Evolutionary conservation across 2,888 invertebrate genomes (phyloP), one percentile per base, ranked within the genome.

Genomic region (Eupithecia exiguata): DNA sequence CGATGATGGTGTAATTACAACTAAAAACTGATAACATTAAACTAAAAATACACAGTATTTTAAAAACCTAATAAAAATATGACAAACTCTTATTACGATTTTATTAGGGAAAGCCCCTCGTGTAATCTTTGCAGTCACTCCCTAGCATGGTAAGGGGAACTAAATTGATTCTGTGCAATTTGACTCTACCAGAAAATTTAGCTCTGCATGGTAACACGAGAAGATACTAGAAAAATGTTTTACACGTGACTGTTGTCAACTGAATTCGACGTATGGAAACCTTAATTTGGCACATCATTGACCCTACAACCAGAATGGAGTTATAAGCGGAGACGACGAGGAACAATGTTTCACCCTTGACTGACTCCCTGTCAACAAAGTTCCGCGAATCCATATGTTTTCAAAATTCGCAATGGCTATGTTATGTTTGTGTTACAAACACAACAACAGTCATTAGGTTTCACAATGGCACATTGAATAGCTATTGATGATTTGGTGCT

Each of bases 401-500:
- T 69, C 76, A 76, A 71, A 76, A 71, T 76, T 74, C 30, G 63
- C 74, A 43, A 38, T 71, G 70, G 65, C 68, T 61, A 65, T 72
- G 69, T 81, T 77, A 79, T 75, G 76, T 75, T 81, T 72, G 79
- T 81, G 85, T 86, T 85, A 84, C 85, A 83, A 84, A 86, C 84
- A 84, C 86, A 82, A 83, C 84, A 83, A 77, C 83, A 81, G 82
- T 84, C 88, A 88, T 90, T 87, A 86, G 83, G 83, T 91, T 91
- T 87, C 91, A 92, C 91, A 92, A 92, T 91, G 86, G 90, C 82
- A 84, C 88, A 91, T 88, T 90, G 84, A 87, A 85, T 84, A 84
- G 82, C 84, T 84, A 84, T 84, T 81, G 81, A 83, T 87, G 87
- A 87, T 90, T 90, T 88, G 85, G 88, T 82, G 84, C 81, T 82